Base-by-base conservation (phyloP, 2,888 invertebrate species). In the Sinodicranocentrus sp. region DNA sequence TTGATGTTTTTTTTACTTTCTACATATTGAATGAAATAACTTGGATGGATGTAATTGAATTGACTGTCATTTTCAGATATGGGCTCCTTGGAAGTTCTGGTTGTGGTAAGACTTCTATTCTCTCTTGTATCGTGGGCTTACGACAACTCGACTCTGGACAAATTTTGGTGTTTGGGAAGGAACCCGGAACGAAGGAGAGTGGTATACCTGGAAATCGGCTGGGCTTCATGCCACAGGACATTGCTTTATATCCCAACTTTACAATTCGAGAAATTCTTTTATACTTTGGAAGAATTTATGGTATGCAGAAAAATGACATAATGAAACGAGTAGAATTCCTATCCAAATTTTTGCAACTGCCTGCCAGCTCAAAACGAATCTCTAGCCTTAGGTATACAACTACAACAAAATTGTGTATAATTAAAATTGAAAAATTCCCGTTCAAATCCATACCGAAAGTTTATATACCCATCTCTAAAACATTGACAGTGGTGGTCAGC, bases 181-280 rank as follows among this genome's bases (percentile, higher is more conserved):
- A 94, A 89, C 98, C 98, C 0, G 97, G 97, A 1, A 95, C 96
- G 0, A 94, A 94, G 90, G 97, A 95, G 0, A 96, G 95, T 1
- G 96, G 95, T 8, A 96, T 97, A n/a, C 98, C 98, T 0, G 98
- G 98, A 15, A 95, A 95, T 90, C 93, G 96, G 21, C 97, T 98
- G 10, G 98, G 98, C 70, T 98, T 98, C 91, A 98, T 98, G 98
- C 91, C 91, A 23, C 82, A 85, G n/a, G n/a, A 86, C 10, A 75
- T 85, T 28, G 77, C 87, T 1, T 68, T 86, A 1, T 83, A 82
- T 54, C 78, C 70, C 25, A 82, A 84, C 19, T 87, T 85, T 44
- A 82, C 87, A 26, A 87, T 85, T 10, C 67, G 54, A 2, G 87
- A 86, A 67, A 72, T 67, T 0, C 73, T 84, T 0, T 33, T n/a